Percentiles rank a stretch among this genome's conserved stretches.
Evolutionary conservation across 1,140 invertebrate genomes (phyloP).

Genomic region (Drosophila busckii): DNA sequence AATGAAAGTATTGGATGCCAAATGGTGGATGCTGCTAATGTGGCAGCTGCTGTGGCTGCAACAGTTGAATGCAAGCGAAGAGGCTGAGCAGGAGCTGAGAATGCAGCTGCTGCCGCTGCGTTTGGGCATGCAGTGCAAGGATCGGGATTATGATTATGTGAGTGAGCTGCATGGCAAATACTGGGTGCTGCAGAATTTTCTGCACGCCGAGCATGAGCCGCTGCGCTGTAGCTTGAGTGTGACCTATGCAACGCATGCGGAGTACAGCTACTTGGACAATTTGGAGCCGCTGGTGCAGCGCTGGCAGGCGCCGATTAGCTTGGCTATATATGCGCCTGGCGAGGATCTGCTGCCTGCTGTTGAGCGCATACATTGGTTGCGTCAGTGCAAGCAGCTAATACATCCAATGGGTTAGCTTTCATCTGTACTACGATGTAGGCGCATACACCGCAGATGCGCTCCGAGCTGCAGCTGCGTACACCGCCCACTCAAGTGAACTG

Average conservation of each 20-base stretch:
- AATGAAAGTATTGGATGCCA: no score
- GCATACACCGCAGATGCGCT: constrained; percentile 87
- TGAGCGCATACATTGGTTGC: constrained; percentile 83
- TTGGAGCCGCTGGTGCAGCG: constrained; percentile 87
- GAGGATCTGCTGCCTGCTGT: constrained; percentile 83
- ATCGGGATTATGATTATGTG: constrained; percentile 81
- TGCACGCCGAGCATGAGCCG: constrained; percentile 81
- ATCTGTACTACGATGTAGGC: constrained; percentile 90
- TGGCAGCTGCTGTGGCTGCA: no score
- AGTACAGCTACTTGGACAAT: constrained; percentile 93
- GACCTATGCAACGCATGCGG: constrained; percentile 94
- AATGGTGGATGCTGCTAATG: no score
- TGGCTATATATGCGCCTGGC: constrained; percentile 87
- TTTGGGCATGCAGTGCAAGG: constrained; percentile 81
- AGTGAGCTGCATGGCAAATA: constrained; percentile 87
- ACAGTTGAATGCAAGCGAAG: no score
- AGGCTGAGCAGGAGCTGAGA: not conserved
- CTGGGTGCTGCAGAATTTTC: constrained; percentile 93
- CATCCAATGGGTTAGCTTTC: constrained; percentile 88
- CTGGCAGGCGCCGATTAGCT: constrained; percentile 84
- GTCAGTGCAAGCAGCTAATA: constrained; percentile 84
- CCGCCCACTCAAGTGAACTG: constrained; percentile 83
- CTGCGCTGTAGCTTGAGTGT: constrained; percentile 87
- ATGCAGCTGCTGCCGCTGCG: constrained; percentile 21
- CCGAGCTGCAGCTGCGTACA: constrained; percentile 80